Percentiles rank a stretch among this genome's conserved stretches.
phyloP scores from a whole-genome alignment of 2,113 vertebrate species.

The Corythornis vintsioides region DNA sequence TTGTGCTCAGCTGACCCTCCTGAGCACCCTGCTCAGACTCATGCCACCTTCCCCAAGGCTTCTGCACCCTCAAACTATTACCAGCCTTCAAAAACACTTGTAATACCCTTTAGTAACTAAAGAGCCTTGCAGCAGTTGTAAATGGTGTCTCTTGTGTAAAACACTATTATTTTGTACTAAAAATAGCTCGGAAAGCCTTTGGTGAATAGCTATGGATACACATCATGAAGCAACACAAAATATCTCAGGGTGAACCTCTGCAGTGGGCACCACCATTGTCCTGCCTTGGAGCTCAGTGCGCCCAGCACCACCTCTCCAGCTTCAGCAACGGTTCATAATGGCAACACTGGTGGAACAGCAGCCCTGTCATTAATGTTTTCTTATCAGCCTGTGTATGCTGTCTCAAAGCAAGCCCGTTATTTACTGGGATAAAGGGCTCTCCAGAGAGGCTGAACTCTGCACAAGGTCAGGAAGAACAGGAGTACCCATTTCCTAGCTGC shows the following conservation, averaged over 20 bases:
- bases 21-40: not conserved
- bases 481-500: not conserved
- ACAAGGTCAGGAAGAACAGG: not conserved
- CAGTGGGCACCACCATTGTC: accelerated
- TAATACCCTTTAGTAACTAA: not conserved
- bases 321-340: not conserved
- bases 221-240: not conserved
- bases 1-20: not conserved
- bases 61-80: not conserved
- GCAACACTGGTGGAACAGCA: not conserved
- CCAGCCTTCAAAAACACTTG: not conserved
- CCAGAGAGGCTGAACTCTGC: not conserved
- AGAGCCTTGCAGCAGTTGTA: not conserved
- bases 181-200: not conserved
- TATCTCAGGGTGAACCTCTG: not conserved
- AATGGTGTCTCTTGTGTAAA: not conserved
- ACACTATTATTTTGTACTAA: not conserved
- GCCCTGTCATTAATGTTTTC: not conserved
- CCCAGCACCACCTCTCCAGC: not conserved
- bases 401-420: not conserved
- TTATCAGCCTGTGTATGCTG: not conserved
- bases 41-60: not conserved
- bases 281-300: not conserved
- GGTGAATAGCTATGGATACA: not conserved
- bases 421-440: not conserved